Evolutionary conservation across 2,797 vertebrate genomes (phyloP).

Genomic region (Mionectes olivaceus): DNA sequence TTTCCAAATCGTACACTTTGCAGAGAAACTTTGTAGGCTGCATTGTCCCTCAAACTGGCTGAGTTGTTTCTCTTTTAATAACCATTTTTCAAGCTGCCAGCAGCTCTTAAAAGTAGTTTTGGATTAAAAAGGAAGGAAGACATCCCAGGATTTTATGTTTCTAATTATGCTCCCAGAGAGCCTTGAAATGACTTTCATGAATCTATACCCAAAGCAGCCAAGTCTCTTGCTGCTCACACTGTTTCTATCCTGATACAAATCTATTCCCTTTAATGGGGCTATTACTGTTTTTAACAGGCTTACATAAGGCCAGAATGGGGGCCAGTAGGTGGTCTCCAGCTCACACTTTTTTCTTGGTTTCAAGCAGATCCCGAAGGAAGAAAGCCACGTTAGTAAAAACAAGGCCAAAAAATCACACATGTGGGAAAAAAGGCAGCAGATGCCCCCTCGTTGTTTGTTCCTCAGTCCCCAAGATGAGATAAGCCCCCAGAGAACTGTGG

Average conservation of each 20-base stretch:
- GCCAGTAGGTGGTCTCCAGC: not conserved
- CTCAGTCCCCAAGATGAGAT: not conserved
- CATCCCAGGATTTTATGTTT: constrained; percentile 58
- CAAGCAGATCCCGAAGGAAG: not conserved
- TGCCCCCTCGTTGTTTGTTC: not conserved
- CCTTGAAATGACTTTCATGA: constrained; percentile 56
- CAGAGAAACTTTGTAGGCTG: not conserved
- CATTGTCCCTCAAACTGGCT: not conserved
- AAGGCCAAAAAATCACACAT: not conserved
- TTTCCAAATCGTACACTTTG: not conserved
- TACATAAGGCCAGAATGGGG: not conserved
- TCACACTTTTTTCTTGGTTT: not conserved
- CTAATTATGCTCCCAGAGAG: constrained; percentile 61
- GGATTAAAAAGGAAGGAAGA: constrained; percentile 47
- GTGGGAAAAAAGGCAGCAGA: not conserved
- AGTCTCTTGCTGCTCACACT: constrained; percentile 44
- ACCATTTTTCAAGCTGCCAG: constrained; percentile 14
- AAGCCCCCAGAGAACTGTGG: fast-evolving
- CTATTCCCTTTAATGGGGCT: constrained; percentile 29
- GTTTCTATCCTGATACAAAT: constrained; percentile 43
- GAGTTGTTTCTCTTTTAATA: constrained; percentile 26
- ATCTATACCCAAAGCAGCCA: constrained; percentile 25
- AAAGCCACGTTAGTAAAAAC: not conserved
- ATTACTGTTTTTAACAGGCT: constrained; percentile 36
- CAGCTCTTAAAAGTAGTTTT: constrained; percentile 31